Evolutionary conservation across 2,888 invertebrate genomes (phyloP).

Genomic region (Callyntrura sp.): DNA sequence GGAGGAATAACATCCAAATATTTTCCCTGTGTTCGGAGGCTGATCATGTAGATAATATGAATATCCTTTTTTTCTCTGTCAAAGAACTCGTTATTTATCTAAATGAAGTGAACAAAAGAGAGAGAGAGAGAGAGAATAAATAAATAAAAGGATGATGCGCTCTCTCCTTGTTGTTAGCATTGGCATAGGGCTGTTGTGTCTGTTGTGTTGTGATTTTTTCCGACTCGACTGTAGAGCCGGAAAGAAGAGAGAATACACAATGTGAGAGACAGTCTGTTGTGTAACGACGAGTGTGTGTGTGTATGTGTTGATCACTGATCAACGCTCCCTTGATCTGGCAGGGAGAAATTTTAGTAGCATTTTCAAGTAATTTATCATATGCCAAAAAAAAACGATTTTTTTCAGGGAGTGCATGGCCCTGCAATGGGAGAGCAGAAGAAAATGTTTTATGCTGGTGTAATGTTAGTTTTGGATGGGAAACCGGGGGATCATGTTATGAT

Average conservation of each 20-base stretch:
- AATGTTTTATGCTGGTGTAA: background rate
- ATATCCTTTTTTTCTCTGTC: constrained; percentile 45
- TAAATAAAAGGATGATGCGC: background rate
- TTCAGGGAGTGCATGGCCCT: background rate
- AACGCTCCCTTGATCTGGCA: constrained; percentile 17
- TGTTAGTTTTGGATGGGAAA: background rate
- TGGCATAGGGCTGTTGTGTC: no score
- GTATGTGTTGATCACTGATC: background rate
- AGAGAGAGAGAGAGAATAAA: constrained; percentile 7
- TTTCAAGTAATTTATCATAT: background rate
- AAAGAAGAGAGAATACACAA: background rate
- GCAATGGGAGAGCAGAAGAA: no score
- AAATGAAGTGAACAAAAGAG: constrained; percentile 35
- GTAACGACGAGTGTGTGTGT: no score
- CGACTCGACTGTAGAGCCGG: background rate
- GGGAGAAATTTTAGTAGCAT: background rate
- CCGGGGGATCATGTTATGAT: no score
- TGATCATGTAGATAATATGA: constrained; percentile 10
- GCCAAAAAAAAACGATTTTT: background rate
- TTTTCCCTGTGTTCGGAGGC: background rate
- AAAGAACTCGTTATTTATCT: constrained; percentile 58
- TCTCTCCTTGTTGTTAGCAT: background rate
- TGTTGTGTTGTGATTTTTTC: background rate
- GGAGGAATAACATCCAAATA: constrained; percentile 33
- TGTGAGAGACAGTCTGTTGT: background rate